phyloP scores from a whole-genome alignment of 2,797 vertebrate genomes.

The Thalassophryne amazonica region DNA sequence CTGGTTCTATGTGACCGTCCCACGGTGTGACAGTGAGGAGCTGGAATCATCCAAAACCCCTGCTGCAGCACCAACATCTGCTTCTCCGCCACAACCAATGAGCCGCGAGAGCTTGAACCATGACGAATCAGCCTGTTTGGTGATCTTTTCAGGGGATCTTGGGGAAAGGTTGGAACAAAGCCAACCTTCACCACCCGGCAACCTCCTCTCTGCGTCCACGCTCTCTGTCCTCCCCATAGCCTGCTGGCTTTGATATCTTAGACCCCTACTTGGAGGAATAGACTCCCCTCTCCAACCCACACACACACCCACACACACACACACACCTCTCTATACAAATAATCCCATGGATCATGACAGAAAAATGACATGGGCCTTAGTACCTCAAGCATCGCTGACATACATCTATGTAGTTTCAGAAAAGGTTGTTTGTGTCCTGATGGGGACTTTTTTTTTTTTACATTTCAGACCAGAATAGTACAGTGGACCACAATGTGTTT shows the following conservation, averaged over 20 bases:
- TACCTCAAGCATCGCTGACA: constrained; percentile 37
- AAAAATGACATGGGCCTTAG: constrained; percentile 61
- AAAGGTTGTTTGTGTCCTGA: constrained; percentile 40
- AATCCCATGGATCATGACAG: constrained; percentile 73
- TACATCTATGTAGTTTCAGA: constrained; percentile 15
- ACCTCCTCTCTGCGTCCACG: constrained; percentile 56
- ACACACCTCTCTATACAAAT: constrained; percentile 53
- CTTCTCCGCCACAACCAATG: constrained; percentile 72
- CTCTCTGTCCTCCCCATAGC: constrained; percentile 61
- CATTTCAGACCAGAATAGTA: constrained; percentile 14
- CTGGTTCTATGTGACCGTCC: constrained; percentile 56
- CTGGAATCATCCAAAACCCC: constrained; percentile 72
- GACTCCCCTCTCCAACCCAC: constrained; percentile 47
- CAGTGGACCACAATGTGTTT: too few species aligned
- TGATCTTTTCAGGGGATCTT: constrained; percentile 82
- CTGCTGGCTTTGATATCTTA: constrained; percentile 81
- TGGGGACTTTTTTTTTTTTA: constrained; percentile 19
- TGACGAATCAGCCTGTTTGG: constrained; percentile 77
- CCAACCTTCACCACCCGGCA: constrained; percentile 39
- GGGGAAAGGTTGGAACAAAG: constrained; percentile 77
- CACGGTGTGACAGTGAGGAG: constrained; percentile 57
- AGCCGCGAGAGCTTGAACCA: constrained; percentile 57
- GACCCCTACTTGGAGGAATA: constrained; percentile 73
- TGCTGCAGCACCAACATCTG: constrained; percentile 81
- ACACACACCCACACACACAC: constrained; percentile 21